Evolutionary conservation across 2,113 vertebrate species (phyloP).

Genomic region (Pseudolaguvia tuberculata): DNA sequence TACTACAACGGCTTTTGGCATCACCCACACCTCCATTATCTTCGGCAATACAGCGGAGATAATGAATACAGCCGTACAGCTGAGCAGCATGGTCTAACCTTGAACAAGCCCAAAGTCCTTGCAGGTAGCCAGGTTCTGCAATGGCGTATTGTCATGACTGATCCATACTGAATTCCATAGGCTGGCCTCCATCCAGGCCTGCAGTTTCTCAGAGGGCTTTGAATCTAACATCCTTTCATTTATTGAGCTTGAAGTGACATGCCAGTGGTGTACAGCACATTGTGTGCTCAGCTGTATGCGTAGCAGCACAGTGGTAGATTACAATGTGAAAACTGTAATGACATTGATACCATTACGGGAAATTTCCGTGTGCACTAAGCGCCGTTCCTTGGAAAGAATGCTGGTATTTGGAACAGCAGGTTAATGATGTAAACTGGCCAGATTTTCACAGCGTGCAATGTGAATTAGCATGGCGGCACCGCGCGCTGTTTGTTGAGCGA

Average conservation of each 20-base stretch:
- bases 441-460: constrained; percentile 32
- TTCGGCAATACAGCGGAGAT: neutral
- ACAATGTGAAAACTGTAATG: constrained; percentile 39
- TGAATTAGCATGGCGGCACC: constrained; percentile 30
- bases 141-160: constrained; percentile 28
- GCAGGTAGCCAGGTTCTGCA: constrained; percentile 19
- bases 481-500: constrained; percentile 30
- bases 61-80: neutral
- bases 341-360: constrained; percentile 32
- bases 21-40: neutral
- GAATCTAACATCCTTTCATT: constrained; percentile 47
- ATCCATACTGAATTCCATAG: constrained; percentile 27
- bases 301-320: constrained; percentile 29
- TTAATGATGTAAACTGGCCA: constrained; percentile 40
- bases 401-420: constrained; percentile 29
- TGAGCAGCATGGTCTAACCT: neutral
- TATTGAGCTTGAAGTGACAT: constrained; percentile 45
- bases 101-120: constrained; percentile 20
- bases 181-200: constrained; percentile 37
- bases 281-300: constrained; percentile 19
- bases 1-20: neutral
- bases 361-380: constrained; percentile 16
- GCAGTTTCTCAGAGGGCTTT: constrained; percentile 27
- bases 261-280: constrained; percentile 6
- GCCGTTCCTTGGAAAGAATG: constrained; percentile 6